Base-by-base conservation (phyloP, 2,888 invertebrate genomes). In the Caradrina kadenii region DNA sequence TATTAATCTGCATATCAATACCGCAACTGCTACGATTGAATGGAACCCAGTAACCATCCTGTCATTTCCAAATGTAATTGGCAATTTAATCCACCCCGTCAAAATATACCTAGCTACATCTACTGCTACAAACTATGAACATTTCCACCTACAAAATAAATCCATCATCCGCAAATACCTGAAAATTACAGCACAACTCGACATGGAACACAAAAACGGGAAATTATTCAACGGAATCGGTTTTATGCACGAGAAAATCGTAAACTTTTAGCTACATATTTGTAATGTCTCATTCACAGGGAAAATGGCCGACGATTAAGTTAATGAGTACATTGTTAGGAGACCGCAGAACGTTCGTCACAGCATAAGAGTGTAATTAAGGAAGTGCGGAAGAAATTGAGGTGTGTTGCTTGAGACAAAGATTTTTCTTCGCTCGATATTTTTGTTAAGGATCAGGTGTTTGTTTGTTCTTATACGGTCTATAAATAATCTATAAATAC, bases 301-400 rank as follows among this genome's bases (percentile, higher is more conserved):
- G 86, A 86, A 90, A 91, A 91, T 89, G 87, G 89, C 73, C 63
- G 71, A 68, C 90, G 89, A 92, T 92, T 92, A 90, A 89, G 84
- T 85, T 89, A 91, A 92, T 89, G 88, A 88, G 87, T 79, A 87
- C 88, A 88, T 89, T 89, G 89, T 90, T 87, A 84, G 80, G 79
- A 83, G 82, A 84, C 84, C 80, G 68, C 73, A 59, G 68, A 73
- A 65, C 76, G 81, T 81, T 78, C 80, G 82, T 82, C 82, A 81
- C 79, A 72, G 68, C 56, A 72, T 73, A 81, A 85, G 79, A 82
- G 77, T 73, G 84, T 86, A 87, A 87, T 89, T 86, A 87, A 80
- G 83, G 77, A 82, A 84, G 78, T 82, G 78, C 78, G 70, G 62
- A 78, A 85, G 77, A 83, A 83, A 82, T 74, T 66, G 76, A 75